Percentiles rank a stretch among this genome's conserved stretches.
Conservation (phyloP, 2,113 vertebrate species). For the Pycnonotus jocosus region DNA sequence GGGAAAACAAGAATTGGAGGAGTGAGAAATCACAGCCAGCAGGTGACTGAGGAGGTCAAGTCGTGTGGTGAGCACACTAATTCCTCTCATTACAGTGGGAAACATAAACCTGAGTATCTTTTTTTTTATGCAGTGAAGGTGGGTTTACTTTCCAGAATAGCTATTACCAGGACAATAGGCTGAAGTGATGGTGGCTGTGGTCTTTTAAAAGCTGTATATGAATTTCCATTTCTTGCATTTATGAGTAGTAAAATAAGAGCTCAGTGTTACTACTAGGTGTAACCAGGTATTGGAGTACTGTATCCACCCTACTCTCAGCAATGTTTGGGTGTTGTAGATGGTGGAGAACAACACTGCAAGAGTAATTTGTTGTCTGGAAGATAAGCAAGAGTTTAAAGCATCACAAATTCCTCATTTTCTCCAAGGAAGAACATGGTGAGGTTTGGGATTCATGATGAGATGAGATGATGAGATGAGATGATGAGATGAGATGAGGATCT, state of each 20-base stretch:
- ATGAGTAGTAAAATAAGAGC: not conserved
- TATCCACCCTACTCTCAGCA: not conserved
- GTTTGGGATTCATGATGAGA: too few species aligned
- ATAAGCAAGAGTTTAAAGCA: not conserved
- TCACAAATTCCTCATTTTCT: not conserved
- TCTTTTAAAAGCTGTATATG: not conserved
- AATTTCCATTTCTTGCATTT: not conserved
- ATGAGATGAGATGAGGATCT: not conserved
- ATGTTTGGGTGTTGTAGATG: not conserved
- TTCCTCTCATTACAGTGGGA: not conserved
- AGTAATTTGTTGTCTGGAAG: not conserved
- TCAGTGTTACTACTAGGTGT: not conserved
- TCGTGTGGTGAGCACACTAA: fast-evolving
- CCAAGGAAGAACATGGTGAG: not conserved
- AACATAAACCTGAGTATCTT: not conserved
- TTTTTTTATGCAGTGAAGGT: not conserved
- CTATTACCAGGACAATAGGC: not conserved
- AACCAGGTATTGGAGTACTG: not conserved
- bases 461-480: too few species aligned
- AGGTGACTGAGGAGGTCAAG: not conserved
- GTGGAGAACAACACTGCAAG: not conserved
- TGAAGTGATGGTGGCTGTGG: not conserved
- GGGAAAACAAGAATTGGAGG: not conserved
- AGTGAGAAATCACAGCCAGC: not conserved
- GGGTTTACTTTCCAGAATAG: not conserved